phyloP scores from a whole-genome alignment of 2,113 vertebrate species.

The Garra rufa region DNA sequence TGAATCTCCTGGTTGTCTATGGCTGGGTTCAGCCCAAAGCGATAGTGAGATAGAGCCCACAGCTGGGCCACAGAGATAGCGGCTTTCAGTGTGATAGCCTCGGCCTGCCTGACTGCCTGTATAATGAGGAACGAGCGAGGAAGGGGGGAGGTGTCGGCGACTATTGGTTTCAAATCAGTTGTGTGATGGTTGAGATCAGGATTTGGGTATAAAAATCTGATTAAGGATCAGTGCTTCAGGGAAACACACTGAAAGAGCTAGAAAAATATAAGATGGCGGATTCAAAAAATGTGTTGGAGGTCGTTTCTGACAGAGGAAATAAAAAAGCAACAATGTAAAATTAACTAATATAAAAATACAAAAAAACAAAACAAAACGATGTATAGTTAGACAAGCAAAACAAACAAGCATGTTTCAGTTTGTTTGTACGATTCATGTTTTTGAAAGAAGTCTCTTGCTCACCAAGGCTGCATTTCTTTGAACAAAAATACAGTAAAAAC shows the following conservation, averaged over 20 bases:
- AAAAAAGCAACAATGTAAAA: background rate
- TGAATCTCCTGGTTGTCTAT: slow-evolving; percentile 62
- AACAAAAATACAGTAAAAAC: background rate
- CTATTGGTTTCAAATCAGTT: slow-evolving; percentile 25
- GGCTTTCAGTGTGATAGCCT: slow-evolving; percentile 79
- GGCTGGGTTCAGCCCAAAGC: slow-evolving; percentile 75
- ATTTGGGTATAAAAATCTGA: background rate
- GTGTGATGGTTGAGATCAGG: slow-evolving; percentile 5
- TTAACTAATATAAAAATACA: background rate
- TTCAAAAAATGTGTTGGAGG: background rate
- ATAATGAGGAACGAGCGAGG: slow-evolving; percentile 76
- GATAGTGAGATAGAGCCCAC: slow-evolving; percentile 76
- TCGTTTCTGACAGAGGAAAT: background rate
- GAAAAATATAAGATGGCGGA: background rate
- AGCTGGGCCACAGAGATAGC: slow-evolving; percentile 83
- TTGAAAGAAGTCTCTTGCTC: background rate
- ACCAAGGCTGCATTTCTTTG: background rate
- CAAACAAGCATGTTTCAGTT: background rate
- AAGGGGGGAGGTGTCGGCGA: slow-evolving; percentile 39
- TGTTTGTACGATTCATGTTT: background rate
- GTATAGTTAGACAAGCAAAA: background rate
- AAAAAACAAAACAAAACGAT: background rate
- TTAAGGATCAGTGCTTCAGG: background rate
- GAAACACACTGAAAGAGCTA: background rate
- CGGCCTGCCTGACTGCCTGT: slow-evolving; percentile 68